Evolutionary conservation across 2,888 invertebrate genomes (phyloP), one percentile per base, ranked within the genome.

Genomic region (Caenorhabditis doughertyi): DNA sequence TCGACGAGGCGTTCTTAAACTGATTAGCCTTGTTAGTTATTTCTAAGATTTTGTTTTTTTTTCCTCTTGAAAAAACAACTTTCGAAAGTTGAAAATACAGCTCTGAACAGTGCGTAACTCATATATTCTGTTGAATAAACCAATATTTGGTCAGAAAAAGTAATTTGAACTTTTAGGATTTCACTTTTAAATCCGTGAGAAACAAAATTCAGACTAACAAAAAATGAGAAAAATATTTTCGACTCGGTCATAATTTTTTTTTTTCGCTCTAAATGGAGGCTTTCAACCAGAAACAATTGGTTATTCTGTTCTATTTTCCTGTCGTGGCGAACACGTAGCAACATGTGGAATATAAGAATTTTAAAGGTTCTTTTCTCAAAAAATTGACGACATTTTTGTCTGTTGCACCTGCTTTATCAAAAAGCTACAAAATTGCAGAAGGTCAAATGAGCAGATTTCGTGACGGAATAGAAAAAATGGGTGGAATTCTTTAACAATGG

Each of bases 201-300:
- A 47, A 4, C 11, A 18, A 18, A 4, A 47, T 47, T 47, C 44
- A 4, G 18, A 18, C n/a, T 4, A 1, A 47, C 18, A 13, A 18
- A 18, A 35, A 18, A 25, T 7, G n/a, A 21, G 47, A 42, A 58
- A 71, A 49, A 71, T 58, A 58, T 58, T 71, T 58, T 71, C 16
- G 56, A 58, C 58, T 70, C n/a, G 25, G 70, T 47, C 58, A 27
- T 23, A 56, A 56, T 39, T 35, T 44, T 70, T n/a, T n/a, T n/a
- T n/a, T n/a, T n/a, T n/a, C n/a, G n/a, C n/a, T n/a, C 8, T 39
- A 21, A 58, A 21, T 29, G 29, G 25, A 39, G 13, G 47, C 56
- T 72, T 27, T 72, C 72, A 72, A 72, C 60, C 72, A 47, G 51
- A 68, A 11, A 8, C 67, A 7, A 23, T 21, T 49, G 23, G 9